These are phyloP conservation scores for Salminus brasiliensis DNA, from an alignment of 2,113 vertebrate genomes.

Conservation along the genomic window DNA sequence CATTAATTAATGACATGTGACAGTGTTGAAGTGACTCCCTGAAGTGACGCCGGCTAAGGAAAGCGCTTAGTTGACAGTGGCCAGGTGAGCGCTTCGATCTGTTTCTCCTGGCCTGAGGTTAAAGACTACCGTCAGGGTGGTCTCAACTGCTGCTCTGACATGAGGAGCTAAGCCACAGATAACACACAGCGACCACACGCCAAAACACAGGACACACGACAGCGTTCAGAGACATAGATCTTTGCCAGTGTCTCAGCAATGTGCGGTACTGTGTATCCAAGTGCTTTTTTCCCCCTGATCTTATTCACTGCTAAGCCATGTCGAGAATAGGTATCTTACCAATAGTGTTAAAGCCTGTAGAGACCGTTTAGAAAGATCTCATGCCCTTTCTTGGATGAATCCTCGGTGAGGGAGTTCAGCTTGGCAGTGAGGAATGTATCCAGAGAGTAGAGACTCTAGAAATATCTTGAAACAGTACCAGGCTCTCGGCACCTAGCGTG, in stretches of 20 bases:
- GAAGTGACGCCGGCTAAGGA: slow-evolving; percentile 15
- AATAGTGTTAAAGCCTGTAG: slow-evolving; percentile 11
- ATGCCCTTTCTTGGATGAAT: slow-evolving; percentile 46
- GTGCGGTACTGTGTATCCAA: neutral
- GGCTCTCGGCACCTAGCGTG: slow-evolving; percentile 32
- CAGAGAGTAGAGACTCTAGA: slow-evolving; percentile 42
- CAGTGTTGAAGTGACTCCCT: slow-evolving; percentile 29
- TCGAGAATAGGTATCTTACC: slow-evolving; percentile 36
- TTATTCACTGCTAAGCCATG: slow-evolving; percentile 9
- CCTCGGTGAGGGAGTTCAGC: slow-evolving; percentile 35
- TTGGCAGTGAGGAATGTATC: slow-evolving; percentile 42
- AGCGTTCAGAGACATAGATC: neutral
- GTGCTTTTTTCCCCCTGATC: slow-evolving; percentile 20
- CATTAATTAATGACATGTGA: neutral
- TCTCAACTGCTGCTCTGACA: slow-evolving; percentile 46
- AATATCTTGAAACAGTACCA: slow-evolving; percentile 41
- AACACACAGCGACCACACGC: slow-evolving; percentile 9
- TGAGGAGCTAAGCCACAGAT: slow-evolving; percentile 35
- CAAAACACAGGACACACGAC: neutral
- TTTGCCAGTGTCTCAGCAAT: neutral
- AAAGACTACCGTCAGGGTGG: slow-evolving; percentile 37
- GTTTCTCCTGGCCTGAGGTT: slow-evolving; percentile 56
- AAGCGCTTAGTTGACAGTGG: slow-evolving; percentile 51
- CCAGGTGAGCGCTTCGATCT: slow-evolving; percentile 59
- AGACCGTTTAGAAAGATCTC: slow-evolving; percentile 34